phyloP scores from a whole-genome alignment of 1,140 invertebrate species.

The Drosophila nannoptera region DNA sequence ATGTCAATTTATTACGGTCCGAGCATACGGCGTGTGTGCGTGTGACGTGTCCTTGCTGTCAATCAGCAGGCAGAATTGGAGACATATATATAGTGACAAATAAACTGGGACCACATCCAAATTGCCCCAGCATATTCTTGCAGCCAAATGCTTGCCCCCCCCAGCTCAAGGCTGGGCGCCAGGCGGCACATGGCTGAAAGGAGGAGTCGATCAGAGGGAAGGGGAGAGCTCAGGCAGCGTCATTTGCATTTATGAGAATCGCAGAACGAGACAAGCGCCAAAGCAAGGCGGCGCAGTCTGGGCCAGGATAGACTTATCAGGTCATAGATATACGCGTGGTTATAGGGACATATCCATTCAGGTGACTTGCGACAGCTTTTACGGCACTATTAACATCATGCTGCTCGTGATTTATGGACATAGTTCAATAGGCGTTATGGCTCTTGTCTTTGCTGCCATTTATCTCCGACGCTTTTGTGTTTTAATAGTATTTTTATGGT shows the following conservation, averaged over 20 bases:
- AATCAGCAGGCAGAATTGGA: slow-evolving; percentile 14
- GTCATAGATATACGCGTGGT: neutral
- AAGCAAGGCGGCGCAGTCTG: too few species aligned
- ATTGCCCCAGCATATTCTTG: neutral
- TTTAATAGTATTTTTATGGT: slow-evolving; percentile 40
- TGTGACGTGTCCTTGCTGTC: slow-evolving; percentile 47
- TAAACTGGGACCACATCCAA: neutral
- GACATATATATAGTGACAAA: neutral
- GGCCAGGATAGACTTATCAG: neutral
- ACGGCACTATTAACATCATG: slow-evolving; percentile 73
- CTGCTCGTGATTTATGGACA: slow-evolving; percentile 62
- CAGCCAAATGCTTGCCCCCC: neutral
- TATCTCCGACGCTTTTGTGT: slow-evolving; percentile 34
- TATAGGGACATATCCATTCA: slow-evolving; percentile 16
- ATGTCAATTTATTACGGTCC: slow-evolving; percentile 29
- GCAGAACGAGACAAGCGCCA: too few species aligned
- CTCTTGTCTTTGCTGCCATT: slow-evolving; percentile 22
- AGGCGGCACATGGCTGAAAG: too few species aligned
- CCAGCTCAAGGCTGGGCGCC: neutral
- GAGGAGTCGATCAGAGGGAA: too few species aligned
- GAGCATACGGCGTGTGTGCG: slow-evolving; percentile 16
- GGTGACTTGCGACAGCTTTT: slow-evolving; percentile 59
- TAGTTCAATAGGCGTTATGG: slow-evolving; percentile 16
- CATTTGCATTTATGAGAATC: too few species aligned
- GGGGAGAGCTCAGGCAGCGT: too few species aligned